These are phyloP conservation scores for Leguminivora glycinivorella DNA, from an alignment of 1,140 invertebrate genomes.

Conservation along the genomic window DNA sequence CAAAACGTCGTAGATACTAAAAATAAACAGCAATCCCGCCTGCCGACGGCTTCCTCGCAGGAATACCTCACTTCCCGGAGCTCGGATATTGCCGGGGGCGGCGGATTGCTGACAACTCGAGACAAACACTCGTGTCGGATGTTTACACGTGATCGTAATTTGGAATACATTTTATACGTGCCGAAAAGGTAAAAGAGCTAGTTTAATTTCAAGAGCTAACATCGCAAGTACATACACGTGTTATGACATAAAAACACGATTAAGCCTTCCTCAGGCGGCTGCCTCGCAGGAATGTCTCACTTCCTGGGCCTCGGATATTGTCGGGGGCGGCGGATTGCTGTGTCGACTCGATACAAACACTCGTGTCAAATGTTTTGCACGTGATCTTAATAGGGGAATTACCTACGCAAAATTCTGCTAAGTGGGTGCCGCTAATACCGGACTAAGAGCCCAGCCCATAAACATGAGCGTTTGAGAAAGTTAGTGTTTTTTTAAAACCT, in stretches of 20 bases:
- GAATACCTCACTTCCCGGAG: background rate
- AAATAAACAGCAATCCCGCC: background rate
- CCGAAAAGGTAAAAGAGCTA: no score
- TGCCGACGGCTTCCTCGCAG: constrained; percentile 7
- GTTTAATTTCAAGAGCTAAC: no score
- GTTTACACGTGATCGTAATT: no score
- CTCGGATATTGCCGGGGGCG: background rate
- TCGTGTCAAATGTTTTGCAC: background rate
- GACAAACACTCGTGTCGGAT: background rate
- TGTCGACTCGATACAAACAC: background rate
- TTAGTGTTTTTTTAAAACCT: no score
- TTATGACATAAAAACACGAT: no score
- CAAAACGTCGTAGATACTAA: background rate
- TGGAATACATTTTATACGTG: no score
- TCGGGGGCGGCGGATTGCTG: background rate
- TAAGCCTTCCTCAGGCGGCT: background rate
- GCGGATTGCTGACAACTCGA: background rate
- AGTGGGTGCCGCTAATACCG: no score
- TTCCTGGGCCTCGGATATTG: constrained; percentile 2
- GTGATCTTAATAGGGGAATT: no score
- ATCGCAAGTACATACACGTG: no score
- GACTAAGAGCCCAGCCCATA: no score
- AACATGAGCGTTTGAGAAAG: no score
- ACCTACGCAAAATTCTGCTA: no score
- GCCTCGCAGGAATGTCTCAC: background rate